Base-by-base conservation (phyloP, 2,113 vertebrate genomes). In the Anthoscopus minutus region DNA sequence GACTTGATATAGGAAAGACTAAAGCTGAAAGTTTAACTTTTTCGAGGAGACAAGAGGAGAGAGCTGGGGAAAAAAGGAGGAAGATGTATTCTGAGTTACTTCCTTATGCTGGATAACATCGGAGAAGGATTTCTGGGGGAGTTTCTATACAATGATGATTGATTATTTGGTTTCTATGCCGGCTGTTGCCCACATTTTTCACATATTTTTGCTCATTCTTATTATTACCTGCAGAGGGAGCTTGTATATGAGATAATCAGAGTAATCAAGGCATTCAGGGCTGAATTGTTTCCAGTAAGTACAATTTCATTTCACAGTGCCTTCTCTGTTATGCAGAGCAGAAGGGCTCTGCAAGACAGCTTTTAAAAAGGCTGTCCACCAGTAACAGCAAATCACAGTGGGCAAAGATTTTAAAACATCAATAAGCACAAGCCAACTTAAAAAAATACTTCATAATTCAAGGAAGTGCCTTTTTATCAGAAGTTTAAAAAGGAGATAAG, bases 151-250 rank as follows among this genome's bases (percentile, higher is more conserved):
- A 92, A 67, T 51, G 28, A 38, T 94, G 79, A 85, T 71, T 56
- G 78, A 71, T 96, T 88, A 69, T 93, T 89, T 93, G 82, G 48
- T 47, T 94, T 96, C 58, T 91, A 11, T 53, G n/a, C 82, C 0
- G 25, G 66, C 91, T 89, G 78, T 91, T 96, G 56, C 64, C 81
- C 95, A 37, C 60, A 77, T 93, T 96, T 97, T 95, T 81, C 64
- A 89, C 27, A 89, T 97, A 92, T 67, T 96, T 98, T 98, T 97
- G 96, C 91, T 96, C 95, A 87, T 96, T 85, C 97, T 97, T 97
- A 88, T 94, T 97, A 94, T 94, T 98, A 98, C 98, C 98, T 98
- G 97, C 96, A 98, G 98, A 98, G 97, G 98, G 97, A 98, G 98
- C 98, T 97, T 98, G 94, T 95, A 97, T 97, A 97, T 98, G 97